Conservation (phyloP, 2,797 vertebrate species). For the Chloroceryle inda region DNA sequence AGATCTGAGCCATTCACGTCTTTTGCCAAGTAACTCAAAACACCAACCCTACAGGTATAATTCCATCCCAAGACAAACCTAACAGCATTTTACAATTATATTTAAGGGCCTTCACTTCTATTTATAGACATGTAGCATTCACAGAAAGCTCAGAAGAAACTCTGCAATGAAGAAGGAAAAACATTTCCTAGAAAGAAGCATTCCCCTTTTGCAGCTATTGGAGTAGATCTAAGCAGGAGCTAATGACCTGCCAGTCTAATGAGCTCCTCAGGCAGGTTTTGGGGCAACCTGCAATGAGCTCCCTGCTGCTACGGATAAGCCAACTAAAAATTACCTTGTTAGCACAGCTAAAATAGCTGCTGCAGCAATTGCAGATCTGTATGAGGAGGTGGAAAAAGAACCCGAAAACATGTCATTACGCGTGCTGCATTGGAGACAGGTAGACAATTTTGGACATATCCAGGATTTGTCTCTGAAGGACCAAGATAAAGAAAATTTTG, state of each 20-base stretch:
- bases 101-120: background rate
- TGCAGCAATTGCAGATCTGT: background rate
- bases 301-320: background rate
- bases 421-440: background rate
- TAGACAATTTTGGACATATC: background rate
- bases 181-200: background rate
- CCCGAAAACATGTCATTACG: background rate
- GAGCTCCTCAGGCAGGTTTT: background rate
- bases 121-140: background rate
- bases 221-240: background rate
- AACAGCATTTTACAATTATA: background rate
- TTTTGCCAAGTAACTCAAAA: background rate
- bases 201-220: background rate
- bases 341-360: background rate
- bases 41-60: background rate
- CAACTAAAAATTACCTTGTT: background rate
- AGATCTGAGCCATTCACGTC: background rate
- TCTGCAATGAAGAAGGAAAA: background rate
- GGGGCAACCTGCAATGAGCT: background rate
- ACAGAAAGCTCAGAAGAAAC: background rate
- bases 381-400: too few relatives aligned
- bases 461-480: background rate
- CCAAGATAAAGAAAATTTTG: background rate
- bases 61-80: background rate
- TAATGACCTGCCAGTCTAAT: background rate